phyloP scores from a whole-genome alignment of 2,113 vertebrate species.

The Micronycteris hirsuta region DNA sequence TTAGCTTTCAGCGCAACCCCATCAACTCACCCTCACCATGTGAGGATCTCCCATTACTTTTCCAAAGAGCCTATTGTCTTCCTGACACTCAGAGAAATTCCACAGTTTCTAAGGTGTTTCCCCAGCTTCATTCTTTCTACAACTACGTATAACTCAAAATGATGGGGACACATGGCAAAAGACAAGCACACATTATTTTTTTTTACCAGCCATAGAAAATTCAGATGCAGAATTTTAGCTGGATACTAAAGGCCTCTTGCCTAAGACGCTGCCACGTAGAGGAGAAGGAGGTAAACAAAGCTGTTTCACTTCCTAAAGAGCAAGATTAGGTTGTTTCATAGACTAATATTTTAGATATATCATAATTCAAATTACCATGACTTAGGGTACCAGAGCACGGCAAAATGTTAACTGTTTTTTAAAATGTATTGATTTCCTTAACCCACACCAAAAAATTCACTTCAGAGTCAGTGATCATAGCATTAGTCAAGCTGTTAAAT shows the following conservation, averaged over 20 bases:
- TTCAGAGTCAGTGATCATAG: background rate
- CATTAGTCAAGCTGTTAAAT: background rate
- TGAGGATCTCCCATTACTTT: slow-evolving; percentile 31
- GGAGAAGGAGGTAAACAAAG: background rate
- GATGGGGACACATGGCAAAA: background rate
- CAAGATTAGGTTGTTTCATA: background rate
- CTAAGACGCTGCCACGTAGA: background rate
- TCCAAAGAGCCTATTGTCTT: background rate
- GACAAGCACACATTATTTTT: background rate
- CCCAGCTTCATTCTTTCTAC: background rate
- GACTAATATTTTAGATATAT: background rate
- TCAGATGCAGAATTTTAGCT: slow-evolving; percentile 7
- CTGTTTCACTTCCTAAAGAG: background rate
- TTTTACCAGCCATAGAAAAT: slow-evolving; percentile 15
- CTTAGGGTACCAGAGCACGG: background rate
- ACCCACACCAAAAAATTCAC: background rate
- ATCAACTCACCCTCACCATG: slow-evolving; percentile 26
- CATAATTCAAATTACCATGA: background rate
- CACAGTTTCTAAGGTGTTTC: background rate
- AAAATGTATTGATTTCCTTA: background rate
- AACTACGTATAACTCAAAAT: background rate
- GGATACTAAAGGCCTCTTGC: background rate
- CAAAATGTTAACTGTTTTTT: background rate
- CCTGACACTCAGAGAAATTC: slow-evolving; percentile 53
- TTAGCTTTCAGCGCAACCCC: slow-evolving; percentile 59